Percentiles rank a stretch among this genome's conserved stretches.
These are phyloP conservation scores for Melanchra persicariae DNA, from an alignment of 2,888 invertebrate species.

Conservation along the genomic window DNA sequence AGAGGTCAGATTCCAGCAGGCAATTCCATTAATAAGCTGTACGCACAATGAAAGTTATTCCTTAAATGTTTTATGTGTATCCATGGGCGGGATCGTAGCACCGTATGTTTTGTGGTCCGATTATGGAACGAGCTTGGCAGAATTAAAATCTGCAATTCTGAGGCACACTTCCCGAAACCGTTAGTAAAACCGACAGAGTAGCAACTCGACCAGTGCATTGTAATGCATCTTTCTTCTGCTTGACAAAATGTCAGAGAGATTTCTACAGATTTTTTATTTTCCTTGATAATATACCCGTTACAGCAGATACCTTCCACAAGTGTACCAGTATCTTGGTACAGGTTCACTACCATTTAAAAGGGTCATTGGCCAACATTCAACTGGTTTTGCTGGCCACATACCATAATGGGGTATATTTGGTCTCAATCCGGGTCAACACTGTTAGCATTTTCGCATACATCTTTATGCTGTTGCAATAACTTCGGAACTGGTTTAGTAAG, in stretches of 20 bases:
- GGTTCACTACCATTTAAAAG: neutral
- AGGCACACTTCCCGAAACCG: too few species aligned
- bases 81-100: too few species aligned
- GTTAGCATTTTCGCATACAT: slow-evolving; percentile 1
- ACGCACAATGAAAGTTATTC: too few species aligned
- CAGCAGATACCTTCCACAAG: neutral
- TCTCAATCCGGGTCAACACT: slow-evolving; percentile 7
- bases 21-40: too few species aligned
- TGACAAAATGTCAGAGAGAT: neutral
- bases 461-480: neutral
- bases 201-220: too few species aligned
- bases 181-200: too few species aligned
- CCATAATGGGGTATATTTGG: neutral
- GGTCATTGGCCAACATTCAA: slow-evolving; percentile 30
- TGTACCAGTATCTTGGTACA: neutral
- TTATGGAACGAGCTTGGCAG: too few species aligned
- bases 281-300: neutral
- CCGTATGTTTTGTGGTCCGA: too few species aligned
- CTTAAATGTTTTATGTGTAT: too few species aligned
- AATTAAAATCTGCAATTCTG: too few species aligned
- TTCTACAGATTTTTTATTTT: neutral
- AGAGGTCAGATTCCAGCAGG: too few species aligned
- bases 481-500: neutral
- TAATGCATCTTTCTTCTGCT: neutral
- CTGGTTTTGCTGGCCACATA: slow-evolving; percentile 2